phyloP scores from a whole-genome alignment of 1,140 invertebrate species.

The Psix sp. region DNA sequence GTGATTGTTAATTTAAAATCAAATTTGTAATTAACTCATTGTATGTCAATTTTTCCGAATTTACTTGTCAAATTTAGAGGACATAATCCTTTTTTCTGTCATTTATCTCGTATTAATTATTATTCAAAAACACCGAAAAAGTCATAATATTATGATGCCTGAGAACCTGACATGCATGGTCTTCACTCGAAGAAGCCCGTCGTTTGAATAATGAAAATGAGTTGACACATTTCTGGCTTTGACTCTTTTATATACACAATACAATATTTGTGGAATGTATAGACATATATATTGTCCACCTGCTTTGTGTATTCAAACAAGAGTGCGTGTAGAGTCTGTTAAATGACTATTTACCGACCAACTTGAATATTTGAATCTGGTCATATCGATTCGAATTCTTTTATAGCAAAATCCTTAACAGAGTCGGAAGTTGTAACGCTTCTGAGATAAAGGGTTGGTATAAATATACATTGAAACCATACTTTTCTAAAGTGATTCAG shows the following conservation, averaged over 20 bases:
- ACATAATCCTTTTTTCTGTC: too few relatives aligned
- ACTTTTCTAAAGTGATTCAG: too few relatives aligned
- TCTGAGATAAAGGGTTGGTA: constrained; percentile 19
- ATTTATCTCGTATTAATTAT: too few relatives aligned
- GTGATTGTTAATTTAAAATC: too few relatives aligned
- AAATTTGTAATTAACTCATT: too few relatives aligned
- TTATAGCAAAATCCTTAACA: constrained; percentile 11
- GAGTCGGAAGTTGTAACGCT: constrained; percentile 30
- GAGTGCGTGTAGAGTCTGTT: constrained; percentile 28
- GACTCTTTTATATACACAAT: constrained; percentile 11
- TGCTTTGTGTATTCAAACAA: constrained; percentile 12
- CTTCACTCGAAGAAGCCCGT: too few relatives aligned
- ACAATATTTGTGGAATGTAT: constrained; percentile 1
- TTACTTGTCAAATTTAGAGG: too few relatives aligned
- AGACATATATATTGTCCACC: constrained; percentile 6
- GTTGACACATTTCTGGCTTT: constrained; percentile 11
- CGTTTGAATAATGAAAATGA: too few relatives aligned
- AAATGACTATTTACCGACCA: constrained; percentile 33
- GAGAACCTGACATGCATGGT: too few relatives aligned
- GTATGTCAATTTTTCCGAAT: too few relatives aligned
- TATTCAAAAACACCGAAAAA: too few relatives aligned
- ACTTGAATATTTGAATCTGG: constrained; percentile 12
- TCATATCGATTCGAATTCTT: constrained; percentile 23
- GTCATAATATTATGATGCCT: too few relatives aligned
- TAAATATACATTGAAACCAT: constrained; percentile 23